Percentiles rank a stretch among this genome's conserved stretches.
phyloP scores from a whole-genome alignment of 2,797 vertebrate genomes.

The Catostomus latipinnis region DNA sequence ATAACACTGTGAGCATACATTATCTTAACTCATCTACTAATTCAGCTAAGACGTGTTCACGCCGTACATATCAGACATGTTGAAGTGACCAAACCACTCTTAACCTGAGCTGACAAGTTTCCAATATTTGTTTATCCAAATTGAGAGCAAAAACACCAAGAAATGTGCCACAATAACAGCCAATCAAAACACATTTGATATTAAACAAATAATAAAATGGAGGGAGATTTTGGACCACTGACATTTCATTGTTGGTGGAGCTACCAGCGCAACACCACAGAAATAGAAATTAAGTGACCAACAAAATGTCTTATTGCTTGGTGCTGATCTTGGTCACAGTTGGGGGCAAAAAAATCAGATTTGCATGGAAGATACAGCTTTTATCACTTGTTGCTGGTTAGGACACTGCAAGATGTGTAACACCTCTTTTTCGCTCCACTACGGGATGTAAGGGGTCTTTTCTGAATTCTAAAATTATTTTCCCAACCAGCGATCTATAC shows the following conservation, averaged over 20 bases:
- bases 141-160: too few relatives aligned
- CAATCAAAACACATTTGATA: background rate
- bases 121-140: too few relatives aligned
- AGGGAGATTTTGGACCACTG: background rate
- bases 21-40: background rate
- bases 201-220: background rate
- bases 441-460: background rate
- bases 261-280: background rate
- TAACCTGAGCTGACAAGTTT: background rate
- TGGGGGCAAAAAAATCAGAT: background rate
- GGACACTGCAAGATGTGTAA: background rate
- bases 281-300: background rate
- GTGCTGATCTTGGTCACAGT: background rate
- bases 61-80: background rate
- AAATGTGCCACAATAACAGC: background rate
- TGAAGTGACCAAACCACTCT: background rate
- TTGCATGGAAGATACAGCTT: background rate
- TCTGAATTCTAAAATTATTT: constrained; percentile 56
- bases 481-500: constrained; percentile 69
- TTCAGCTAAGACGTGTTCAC: background rate
- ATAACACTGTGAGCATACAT: background rate
- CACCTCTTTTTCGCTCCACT: background rate
- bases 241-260: background rate
- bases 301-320: background rate
- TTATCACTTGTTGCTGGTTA: background rate